Conservation (phyloP, 2,797 vertebrate genomes). For the Sardinella longiceps region DNA sequence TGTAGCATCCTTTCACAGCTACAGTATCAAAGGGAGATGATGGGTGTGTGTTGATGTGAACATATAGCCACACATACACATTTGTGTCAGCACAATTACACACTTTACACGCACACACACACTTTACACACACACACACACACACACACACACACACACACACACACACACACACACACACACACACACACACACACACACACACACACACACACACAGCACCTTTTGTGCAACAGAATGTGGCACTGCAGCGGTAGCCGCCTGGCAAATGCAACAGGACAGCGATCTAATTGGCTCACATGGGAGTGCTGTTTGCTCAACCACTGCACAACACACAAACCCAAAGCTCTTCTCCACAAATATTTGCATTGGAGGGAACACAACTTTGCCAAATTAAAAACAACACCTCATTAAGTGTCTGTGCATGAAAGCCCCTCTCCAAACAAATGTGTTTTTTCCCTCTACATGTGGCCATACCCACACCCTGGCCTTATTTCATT, state of each 20-base stretch:
- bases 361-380: constrained; percentile 24
- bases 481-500: neutral
- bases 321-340: constrained; percentile 7
- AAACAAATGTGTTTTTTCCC: neutral
- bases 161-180: constrained; percentile 8
- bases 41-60: neutral
- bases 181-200: neutral
- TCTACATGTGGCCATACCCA: neutral
- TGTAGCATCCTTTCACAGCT: constrained; percentile 28
- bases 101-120: neutral
- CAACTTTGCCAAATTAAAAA: constrained; percentile 23
- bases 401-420: constrained; percentile 21
- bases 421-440: constrained; percentile 16
- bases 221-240: neutral
- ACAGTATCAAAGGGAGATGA: neutral
- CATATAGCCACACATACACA: neutral
- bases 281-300: constrained; percentile 51
- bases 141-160: no score
- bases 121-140: no score
- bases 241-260: constrained; percentile 17
- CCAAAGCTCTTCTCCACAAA: constrained; percentile 42
- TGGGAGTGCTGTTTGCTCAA: constrained; percentile 37
- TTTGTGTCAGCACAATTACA: neutral
- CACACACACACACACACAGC: neutral
- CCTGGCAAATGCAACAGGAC: constrained; percentile 39